phyloP scores from a whole-genome alignment of 2,888 invertebrate species.

The Eupithecia centaureata region DNA sequence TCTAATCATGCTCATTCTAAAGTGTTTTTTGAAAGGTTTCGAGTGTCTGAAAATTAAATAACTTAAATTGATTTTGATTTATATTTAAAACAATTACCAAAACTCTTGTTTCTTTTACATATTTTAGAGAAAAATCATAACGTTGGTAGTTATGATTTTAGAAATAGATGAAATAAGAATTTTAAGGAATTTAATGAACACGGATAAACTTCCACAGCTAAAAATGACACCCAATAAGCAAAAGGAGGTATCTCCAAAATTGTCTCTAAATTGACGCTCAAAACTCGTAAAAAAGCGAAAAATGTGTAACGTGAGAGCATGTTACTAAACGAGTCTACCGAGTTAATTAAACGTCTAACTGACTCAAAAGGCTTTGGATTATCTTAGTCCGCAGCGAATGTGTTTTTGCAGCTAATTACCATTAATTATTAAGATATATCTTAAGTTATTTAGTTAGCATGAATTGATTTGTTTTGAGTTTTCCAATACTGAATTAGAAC shows the following conservation, averaged over 20 bases:
- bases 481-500: too few relatives aligned
- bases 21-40: too few relatives aligned
- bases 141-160: too few relatives aligned
- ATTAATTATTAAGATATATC: too few relatives aligned
- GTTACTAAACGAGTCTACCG: slow-evolving; percentile 45
- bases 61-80: too few relatives aligned
- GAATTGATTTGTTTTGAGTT: too few relatives aligned
- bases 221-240: neutral
- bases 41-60: too few relatives aligned
- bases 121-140: too few relatives aligned
- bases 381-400: slow-evolving; percentile 16
- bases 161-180: neutral
- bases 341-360: slow-evolving; percentile 62
- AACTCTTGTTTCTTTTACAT: too few relatives aligned
- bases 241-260: slow-evolving; percentile 7
- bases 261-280: neutral
- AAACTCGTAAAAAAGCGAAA: slow-evolving; percentile 31
- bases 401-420: slow-evolving; percentile 6
- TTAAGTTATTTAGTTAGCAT: too few relatives aligned
- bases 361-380: slow-evolving; percentile 33
- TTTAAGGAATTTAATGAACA: neutral
- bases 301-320: slow-evolving; percentile 57
- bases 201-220: neutral
- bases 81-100: too few relatives aligned
- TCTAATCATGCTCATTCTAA: too few relatives aligned